Evolutionary conservation across 2,888 invertebrate species (phyloP).

Genomic region (Ischnura elegans): DNA sequence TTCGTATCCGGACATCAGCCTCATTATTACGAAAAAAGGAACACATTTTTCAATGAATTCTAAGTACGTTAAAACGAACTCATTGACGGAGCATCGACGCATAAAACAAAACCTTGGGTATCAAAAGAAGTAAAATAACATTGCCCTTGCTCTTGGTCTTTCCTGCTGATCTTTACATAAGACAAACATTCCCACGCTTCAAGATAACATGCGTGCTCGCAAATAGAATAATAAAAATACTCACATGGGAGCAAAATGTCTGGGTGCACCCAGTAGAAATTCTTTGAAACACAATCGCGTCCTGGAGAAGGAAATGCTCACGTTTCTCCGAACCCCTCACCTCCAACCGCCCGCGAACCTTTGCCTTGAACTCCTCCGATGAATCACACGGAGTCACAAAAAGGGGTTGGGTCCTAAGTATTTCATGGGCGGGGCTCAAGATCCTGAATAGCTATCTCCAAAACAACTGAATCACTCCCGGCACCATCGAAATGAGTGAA

Average conservation of each 20-base stretch:
- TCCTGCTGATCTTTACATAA: no score
- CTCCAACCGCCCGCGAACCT: neutral
- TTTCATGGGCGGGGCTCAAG: neutral
- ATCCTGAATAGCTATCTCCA: neutral
- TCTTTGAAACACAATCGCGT: neutral
- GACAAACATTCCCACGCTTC: neutral
- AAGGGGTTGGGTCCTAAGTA: neutral
- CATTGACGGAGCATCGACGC: no score
- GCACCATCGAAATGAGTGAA: neutral
- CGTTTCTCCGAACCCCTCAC: neutral
- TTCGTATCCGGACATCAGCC: no score
- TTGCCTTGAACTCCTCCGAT: neutral
- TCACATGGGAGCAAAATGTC: neutral
- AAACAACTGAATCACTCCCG: slow-evolving; percentile 11
- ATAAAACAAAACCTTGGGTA: no score
- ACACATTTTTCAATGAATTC: no score
- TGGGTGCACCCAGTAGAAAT: neutral
- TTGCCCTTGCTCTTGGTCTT: no score
- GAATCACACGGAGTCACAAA: neutral
- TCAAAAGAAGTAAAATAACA: no score
- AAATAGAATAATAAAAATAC: neutral
- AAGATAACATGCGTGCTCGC: neutral
- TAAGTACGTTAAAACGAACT: no score
- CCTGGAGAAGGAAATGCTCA: neutral
- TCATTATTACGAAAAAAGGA: no score